Evolutionary conservation across 2,113 vertebrate species (phyloP).

Genomic region (Steatornis caripensis): DNA sequence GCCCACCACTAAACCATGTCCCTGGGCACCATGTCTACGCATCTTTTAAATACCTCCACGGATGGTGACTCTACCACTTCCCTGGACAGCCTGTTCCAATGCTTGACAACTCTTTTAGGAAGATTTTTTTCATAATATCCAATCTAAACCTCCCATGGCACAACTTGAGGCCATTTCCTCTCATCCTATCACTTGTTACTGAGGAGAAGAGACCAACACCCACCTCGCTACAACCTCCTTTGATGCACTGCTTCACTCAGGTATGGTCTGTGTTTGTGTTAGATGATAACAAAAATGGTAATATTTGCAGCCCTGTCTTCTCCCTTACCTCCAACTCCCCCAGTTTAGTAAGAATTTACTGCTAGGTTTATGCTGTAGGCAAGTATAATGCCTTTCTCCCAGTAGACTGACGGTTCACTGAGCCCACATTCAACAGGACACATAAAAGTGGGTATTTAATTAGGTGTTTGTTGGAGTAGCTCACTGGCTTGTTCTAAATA

Average conservation of each 20-base stretch:
- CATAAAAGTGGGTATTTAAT: background rate
- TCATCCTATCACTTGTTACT: too few species aligned
- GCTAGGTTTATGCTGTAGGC: background rate
- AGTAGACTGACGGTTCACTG: background rate
- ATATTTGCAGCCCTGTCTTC: background rate
- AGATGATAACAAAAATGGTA: background rate
- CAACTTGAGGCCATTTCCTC: too few species aligned
- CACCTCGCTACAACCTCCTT: too few species aligned
- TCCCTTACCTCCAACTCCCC: background rate
- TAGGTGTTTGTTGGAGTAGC: background rate
- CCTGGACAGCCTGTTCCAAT: too few species aligned
- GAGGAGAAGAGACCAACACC: too few species aligned
- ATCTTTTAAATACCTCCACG: too few species aligned
- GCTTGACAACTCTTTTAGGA: too few species aligned
- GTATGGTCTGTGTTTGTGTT: background rate
- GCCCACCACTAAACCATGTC: too few species aligned
- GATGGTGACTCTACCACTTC: too few species aligned
- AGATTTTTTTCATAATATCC: too few species aligned
- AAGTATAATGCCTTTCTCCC: background rate
- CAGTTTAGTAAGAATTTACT: background rate
- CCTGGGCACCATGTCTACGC: too few species aligned
- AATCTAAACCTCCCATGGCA: too few species aligned
- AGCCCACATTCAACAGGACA: background rate
- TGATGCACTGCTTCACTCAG: background rate
- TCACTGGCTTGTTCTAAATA: background rate